Percentiles rank a stretch among this genome's conserved stretches.
Conservation (phyloP, 2,888 invertebrate genomes). For the Heliconius charithonia region DNA sequence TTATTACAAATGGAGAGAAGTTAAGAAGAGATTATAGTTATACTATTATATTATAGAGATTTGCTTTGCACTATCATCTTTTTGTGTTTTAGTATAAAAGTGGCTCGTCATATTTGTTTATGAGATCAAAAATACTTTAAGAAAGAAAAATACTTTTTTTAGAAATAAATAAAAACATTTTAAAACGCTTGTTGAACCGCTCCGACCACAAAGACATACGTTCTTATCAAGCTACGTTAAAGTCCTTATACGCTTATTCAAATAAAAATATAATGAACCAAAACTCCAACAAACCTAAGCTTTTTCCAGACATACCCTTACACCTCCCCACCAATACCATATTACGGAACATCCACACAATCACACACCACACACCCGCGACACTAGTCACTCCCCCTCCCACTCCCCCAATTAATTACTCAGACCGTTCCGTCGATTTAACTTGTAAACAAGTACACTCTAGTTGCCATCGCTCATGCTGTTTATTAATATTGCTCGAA, state of each 20-base stretch:
- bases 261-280: neutral
- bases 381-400: conserved; percentile 57
- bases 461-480: conserved; percentile 44
- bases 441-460: conserved; percentile 73
- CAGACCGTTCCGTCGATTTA: conserved; percentile 67
- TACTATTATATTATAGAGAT: too few species aligned
- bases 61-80: too few species aligned
- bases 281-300: neutral
- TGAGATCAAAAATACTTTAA: too few species aligned
- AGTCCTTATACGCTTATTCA: too few species aligned
- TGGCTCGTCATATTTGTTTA: too few species aligned
- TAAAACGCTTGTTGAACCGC: too few species aligned
- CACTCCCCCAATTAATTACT: conserved; percentile 73
- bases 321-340: neutral
- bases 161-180: too few species aligned
- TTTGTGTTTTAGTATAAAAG: too few species aligned
- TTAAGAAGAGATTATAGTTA: neutral
- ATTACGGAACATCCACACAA: conserved; percentile 28
- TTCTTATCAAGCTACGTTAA: too few species aligned
- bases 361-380: conserved; percentile 50
- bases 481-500: conserved; percentile 35
- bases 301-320: neutral
- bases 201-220: too few species aligned
- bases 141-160: too few species aligned
- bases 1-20: neutral